A percentile compares a stretch with the other conserved stretches of the same genome.
phyloP scores from a whole-genome alignment of 2,888 invertebrate genomes.

The Patella pellucida region DNA sequence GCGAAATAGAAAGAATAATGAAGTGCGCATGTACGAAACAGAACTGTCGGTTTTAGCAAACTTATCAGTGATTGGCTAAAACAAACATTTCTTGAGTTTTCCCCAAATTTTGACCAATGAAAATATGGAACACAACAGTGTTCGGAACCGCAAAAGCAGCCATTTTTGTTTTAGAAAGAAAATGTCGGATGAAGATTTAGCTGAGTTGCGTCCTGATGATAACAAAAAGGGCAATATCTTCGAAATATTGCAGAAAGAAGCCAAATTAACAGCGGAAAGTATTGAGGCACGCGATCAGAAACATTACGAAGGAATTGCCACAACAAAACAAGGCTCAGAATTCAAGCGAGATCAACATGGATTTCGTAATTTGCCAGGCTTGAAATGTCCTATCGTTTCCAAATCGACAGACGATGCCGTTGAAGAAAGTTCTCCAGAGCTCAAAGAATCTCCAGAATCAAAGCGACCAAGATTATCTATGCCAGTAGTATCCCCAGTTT shows the following conservation, averaged over 20 bases:
- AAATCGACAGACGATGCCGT: constrained; percentile 24
- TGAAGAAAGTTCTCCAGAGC: constrained; percentile 21
- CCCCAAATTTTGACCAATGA: constrained; percentile 34
- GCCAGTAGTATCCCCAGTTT: constrained; percentile 28
- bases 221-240: constrained; percentile 44
- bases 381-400: constrained; percentile 43
- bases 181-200: constrained; percentile 57
- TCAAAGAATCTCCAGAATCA: constrained; percentile 39
- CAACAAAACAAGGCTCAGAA: constrained; percentile 25
- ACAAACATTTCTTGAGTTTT: constrained; percentile 19
- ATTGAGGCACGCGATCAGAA: constrained; percentile 25
- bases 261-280: constrained; percentile 22
- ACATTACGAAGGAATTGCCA: constrained; percentile 34
- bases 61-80: constrained; percentile 24
- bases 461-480: constrained; percentile 48
- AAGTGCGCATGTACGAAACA: constrained; percentile 34
- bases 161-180: constrained; percentile 37
- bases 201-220: constrained; percentile 37
- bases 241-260: constrained; percentile 44
- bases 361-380: constrained; percentile 56
- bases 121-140: constrained; percentile 14
- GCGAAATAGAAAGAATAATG: constrained; percentile 27
- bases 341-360: constrained; percentile 37
- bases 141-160: not conserved
- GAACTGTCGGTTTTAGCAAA: too few species aligned